A percentile compares a stretch with the other conserved stretches of the same genome.
phyloP scores from a whole-genome alignment of 1,140 invertebrate species.

The Scylla paramamosain region DNA sequence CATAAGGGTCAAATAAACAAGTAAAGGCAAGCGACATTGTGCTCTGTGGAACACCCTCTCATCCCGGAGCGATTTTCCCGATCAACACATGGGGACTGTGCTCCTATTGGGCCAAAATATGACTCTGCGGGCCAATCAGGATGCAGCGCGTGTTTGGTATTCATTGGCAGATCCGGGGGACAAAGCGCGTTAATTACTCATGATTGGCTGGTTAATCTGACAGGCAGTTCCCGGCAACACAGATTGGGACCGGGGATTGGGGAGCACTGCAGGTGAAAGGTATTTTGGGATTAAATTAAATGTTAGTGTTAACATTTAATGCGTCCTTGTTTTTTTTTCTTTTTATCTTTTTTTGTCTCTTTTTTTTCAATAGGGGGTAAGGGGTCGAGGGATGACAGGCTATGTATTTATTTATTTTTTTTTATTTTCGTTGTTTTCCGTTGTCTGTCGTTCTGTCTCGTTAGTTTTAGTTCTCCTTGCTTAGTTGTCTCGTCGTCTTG shows the following conservation, averaged over 20 bases:
- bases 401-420: too few species aligned
- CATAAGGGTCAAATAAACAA: not conserved
- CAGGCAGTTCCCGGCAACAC: slow-evolving; percentile 70
- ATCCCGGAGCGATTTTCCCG: slow-evolving; percentile 40
- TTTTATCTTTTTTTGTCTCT: not conserved
- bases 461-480: not conserved
- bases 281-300: slow-evolving; percentile 74
- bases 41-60: not conserved
- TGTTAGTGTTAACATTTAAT: slow-evolving; percentile 73
- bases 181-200: slow-evolving; percentile 74
- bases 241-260: slow-evolving; percentile 61
- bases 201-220: slow-evolving; percentile 75
- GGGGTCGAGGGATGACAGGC: too few species aligned
- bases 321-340: slow-evolving; percentile 51
- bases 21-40: not conserved
- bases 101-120: slow-evolving; percentile 70
- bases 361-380: not conserved
- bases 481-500: not conserved
- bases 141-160: slow-evolving; percentile 72
- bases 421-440: too few species aligned
- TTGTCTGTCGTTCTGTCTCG: too few species aligned
- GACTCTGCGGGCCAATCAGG: slow-evolving; percentile 71
- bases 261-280: slow-evolving; percentile 55
- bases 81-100: slow-evolving; percentile 58
- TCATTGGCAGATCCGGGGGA: slow-evolving; percentile 73